Conservation (phyloP, 2,888 invertebrate species). For the Pantelozetes paolii region DNA sequence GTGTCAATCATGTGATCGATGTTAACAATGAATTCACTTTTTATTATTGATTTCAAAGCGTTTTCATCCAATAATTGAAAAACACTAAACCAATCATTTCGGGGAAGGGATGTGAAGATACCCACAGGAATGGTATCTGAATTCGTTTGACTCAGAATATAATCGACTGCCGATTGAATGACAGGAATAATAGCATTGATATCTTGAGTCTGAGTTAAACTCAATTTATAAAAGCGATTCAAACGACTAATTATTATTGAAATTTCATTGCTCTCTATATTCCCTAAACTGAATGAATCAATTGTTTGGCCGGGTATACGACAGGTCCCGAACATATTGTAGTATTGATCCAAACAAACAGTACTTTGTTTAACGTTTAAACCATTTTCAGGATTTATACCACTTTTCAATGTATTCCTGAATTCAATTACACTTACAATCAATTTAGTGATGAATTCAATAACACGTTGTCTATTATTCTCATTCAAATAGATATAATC, state of each 20-base stretch:
- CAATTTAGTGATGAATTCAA: slow-evolving; percentile 36
- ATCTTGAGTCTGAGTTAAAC: neutral
- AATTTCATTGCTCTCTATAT: neutral
- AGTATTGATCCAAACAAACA: slow-evolving; percentile 63
- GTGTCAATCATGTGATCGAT: slow-evolving; percentile 39
- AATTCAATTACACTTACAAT: slow-evolving; percentile 39
- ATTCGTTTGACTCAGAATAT: slow-evolving; percentile 33
- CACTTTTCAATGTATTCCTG: slow-evolving; percentile 17
- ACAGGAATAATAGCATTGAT: neutral
- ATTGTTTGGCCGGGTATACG: slow-evolving; percentile 66
- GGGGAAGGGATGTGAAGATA: slow-evolving; percentile 70
- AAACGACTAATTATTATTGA: slow-evolving; percentile 51
- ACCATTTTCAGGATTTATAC: slow-evolving; percentile 6
- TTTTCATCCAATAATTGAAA: slow-evolving; percentile 59
- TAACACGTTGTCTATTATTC: too few relatives aligned
- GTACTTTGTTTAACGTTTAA: neutral
- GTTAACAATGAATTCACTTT: slow-evolving; percentile 38
- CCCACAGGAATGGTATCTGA: slow-evolving; percentile 60
- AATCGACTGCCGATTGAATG: slow-evolving; percentile 4
- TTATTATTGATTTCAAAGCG: slow-evolving; percentile 63
- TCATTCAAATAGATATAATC: too few relatives aligned
- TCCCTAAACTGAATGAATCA: slow-evolving; percentile 55
- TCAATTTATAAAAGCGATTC: slow-evolving; percentile 41
- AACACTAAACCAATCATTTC: slow-evolving; percentile 72
- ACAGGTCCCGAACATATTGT: slow-evolving; percentile 82